These are phyloP conservation scores for Hyposoter dolosus DNA, from an alignment of 2,888 invertebrate genomes.

Conservation along the genomic window DNA sequence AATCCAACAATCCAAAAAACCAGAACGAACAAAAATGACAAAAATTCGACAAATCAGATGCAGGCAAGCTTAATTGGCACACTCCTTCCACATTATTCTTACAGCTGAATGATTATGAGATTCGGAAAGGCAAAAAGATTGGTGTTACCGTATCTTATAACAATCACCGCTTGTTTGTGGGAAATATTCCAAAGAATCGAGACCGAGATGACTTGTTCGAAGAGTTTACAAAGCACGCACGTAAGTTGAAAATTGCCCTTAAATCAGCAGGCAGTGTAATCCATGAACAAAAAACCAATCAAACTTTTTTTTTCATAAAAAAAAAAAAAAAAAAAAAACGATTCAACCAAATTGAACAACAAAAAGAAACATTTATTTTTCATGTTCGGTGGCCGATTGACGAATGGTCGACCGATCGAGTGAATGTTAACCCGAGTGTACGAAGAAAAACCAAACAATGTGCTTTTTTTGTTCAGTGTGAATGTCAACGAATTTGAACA, in stretches of 20 bases:
- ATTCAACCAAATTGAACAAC: slow-evolving; percentile 19
- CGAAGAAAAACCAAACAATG: slow-evolving; percentile 45
- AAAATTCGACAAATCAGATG: slow-evolving; percentile 75
- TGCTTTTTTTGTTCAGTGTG: slow-evolving; percentile 62
- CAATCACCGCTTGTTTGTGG: slow-evolving; percentile 99
- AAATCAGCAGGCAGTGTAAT: slow-evolving; percentile 80
- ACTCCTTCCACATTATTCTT: slow-evolving; percentile 95
- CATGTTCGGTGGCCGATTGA: slow-evolving; percentile 35
- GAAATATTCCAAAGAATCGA: slow-evolving; percentile 99
- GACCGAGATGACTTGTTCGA: slow-evolving; percentile 99
- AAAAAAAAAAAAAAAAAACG: slow-evolving; percentile 19
- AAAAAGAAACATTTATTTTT: slow-evolving; percentile 45
- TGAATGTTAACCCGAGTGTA: slow-evolving; percentile 55
- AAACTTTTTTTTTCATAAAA: slow-evolving; percentile 27
- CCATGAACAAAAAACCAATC: slow-evolving; percentile 42
- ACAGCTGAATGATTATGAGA: slow-evolving; percentile 99
- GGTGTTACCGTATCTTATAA: slow-evolving; percentile 99
- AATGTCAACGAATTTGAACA: slow-evolving; percentile 47
- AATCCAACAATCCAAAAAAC: slow-evolving; percentile 51
- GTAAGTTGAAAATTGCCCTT: slow-evolving; percentile 91
- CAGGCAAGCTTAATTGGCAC: slow-evolving; percentile 86
- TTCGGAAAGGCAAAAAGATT: slow-evolving; percentile 99
- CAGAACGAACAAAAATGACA: slow-evolving; percentile 57
- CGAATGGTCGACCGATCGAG: slow-evolving; percentile 38
- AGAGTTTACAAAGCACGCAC: slow-evolving; percentile 99